Conservation (phyloP, 2,797 vertebrate genomes). For the Enteromius trimaculatus region DNA sequence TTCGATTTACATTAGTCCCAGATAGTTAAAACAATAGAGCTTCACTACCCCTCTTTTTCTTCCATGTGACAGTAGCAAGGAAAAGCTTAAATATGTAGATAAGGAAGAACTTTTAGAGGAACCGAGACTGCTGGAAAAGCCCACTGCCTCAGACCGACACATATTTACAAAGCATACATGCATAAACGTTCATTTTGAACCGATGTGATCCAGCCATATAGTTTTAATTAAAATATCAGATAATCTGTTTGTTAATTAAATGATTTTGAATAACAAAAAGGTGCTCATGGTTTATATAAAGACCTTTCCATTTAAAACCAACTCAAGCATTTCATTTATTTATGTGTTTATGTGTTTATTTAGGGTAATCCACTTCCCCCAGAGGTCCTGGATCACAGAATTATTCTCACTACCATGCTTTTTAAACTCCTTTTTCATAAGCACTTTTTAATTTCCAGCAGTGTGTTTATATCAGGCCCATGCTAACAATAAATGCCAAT, state of each 20-base stretch:
- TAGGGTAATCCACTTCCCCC: neutral
- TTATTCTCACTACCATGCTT: neutral
- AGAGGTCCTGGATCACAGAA: neutral
- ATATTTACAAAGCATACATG: neutral
- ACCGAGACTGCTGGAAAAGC: constrained; percentile 21
- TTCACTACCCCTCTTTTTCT: neutral
- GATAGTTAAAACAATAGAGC: neutral
- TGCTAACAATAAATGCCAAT: neutral
- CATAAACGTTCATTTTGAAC: neutral
- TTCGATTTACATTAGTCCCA: neutral
- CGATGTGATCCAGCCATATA: neutral
- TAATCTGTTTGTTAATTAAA: neutral
- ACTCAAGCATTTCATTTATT: neutral
- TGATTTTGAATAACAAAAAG: neutral
- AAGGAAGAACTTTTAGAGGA: constrained; percentile 5
- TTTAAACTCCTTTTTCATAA: neutral
- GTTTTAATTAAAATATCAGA: neutral
- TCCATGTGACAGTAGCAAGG: neutral
- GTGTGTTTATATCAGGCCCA: constrained; percentile 4
- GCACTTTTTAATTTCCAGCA: neutral
- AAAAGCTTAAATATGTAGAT: neutral
- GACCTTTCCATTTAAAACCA: neutral
- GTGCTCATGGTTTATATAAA: neutral
- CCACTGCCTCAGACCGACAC: neutral
- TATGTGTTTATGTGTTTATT: neutral